Conservation (phyloP, 2,113 vertebrate genomes). For the Sula dactylatra region DNA sequence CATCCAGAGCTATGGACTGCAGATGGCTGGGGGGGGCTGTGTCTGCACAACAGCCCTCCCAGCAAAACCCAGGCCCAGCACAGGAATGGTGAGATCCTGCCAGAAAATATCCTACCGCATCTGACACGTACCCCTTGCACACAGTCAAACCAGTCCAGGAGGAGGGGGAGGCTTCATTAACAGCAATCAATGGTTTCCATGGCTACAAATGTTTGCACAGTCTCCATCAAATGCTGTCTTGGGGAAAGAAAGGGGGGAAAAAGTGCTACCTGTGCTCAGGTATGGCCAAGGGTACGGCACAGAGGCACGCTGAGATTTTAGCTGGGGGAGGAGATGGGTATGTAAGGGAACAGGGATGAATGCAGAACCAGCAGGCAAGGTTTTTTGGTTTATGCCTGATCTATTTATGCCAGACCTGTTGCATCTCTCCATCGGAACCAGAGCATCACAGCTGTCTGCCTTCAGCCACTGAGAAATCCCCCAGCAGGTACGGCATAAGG, state of each 20-base stretch:
- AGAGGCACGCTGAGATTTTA: neutral
- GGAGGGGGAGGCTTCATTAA: neutral
- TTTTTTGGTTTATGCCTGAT: neutral
- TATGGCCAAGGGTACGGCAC: accelerated
- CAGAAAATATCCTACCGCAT: neutral
- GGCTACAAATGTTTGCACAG: neutral
- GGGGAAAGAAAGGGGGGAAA: neutral
- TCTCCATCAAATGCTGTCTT: neutral
- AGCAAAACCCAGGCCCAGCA: neutral
- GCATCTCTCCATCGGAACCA: neutral
- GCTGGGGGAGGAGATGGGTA: neutral
- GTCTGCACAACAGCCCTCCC: neutral
- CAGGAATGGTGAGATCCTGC: neutral
- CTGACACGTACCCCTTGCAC: accelerated
- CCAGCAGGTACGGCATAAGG: too few relatives aligned
- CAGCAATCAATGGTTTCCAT: slow-evolving; percentile 10
- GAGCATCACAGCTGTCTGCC: accelerated
- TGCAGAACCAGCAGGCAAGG: neutral
- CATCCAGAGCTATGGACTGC: neutral
- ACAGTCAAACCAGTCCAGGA: neutral
- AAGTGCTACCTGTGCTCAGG: neutral
- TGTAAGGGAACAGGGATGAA: neutral
- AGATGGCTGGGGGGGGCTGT: neutral
- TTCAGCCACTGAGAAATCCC: neutral
- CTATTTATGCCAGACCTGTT: neutral